A percentile compares a stretch with the other conserved stretches of the same genome.
Conservation (phyloP, 1,140 invertebrate species). For the Prorops nasuta region DNA sequence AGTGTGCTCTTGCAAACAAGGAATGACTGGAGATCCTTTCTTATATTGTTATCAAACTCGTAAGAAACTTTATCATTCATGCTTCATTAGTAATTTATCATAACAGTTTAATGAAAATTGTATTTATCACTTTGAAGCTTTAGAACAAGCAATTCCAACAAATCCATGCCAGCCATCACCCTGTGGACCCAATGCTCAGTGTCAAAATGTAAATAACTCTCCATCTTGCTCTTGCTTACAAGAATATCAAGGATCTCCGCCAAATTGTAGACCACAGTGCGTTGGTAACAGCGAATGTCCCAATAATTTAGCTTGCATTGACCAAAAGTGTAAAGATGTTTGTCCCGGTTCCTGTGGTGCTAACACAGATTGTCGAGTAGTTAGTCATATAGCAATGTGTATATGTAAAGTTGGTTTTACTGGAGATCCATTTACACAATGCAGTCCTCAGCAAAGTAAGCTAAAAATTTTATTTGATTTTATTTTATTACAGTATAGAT, state of each 20-base stretch:
- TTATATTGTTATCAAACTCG: constrained; percentile 42
- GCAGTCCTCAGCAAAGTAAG: constrained; percentile 62
- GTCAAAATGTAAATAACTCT: constrained; percentile 59
- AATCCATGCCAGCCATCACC: constrained; percentile 70
- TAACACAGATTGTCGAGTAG: constrained; percentile 68
- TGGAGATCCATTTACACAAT: constrained; percentile 69
- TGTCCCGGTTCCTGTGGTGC: constrained; percentile 69
- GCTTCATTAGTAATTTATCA: neutral
- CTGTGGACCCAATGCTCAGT: constrained; percentile 70
- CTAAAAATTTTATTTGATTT: neutral
- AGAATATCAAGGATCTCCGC: constrained; percentile 64
- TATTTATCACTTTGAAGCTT: constrained; percentile 25
- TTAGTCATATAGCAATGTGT: constrained; percentile 72
- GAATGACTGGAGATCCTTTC: constrained; percentile 73
- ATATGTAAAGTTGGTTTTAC: constrained; percentile 63
- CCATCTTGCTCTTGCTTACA: constrained; percentile 67
- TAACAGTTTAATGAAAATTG: neutral
- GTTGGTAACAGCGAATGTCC: constrained; percentile 67
- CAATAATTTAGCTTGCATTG: constrained; percentile 66
- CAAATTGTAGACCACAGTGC: constrained; percentile 68
- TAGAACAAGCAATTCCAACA: constrained; percentile 34
- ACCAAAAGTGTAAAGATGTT: constrained; percentile 68
- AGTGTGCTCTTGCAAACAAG: constrained; percentile 68
- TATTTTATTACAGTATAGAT: neutral
- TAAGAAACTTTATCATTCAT: constrained; percentile 35